These are phyloP conservation scores for Agrotis ipsilon DNA, from an alignment of 2,888 invertebrate species.

Conservation along the genomic window DNA sequence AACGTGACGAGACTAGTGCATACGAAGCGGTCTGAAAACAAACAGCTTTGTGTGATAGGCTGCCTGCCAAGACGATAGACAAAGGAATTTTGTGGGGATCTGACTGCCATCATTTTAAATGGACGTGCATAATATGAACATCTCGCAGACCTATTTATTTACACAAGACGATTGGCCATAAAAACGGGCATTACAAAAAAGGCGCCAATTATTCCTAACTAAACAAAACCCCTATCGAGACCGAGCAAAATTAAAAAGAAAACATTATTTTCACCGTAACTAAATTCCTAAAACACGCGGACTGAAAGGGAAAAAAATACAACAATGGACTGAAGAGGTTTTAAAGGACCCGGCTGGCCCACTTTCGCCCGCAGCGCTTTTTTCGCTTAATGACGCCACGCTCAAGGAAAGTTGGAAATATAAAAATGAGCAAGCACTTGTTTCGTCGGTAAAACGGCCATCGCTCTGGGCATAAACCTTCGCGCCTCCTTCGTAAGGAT, in stretches of 20 bases:
- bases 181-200: constrained; percentile 8
- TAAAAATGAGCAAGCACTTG: constrained; percentile 91
- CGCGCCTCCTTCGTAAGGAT: constrained; percentile 76
- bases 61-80: neutral
- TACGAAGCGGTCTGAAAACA: neutral
- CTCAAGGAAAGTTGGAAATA: constrained; percentile 86
- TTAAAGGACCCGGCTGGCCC: constrained; percentile 83
- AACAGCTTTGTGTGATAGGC: neutral
- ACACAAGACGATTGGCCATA: constrained; percentile 17
- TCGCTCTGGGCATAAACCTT: constrained; percentile 78
- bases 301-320: constrained; percentile 78
- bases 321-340: constrained; percentile 85
- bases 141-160: constrained; percentile 26
- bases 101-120: neutral
- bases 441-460: constrained; percentile 85
- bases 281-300: constrained; percentile 62
- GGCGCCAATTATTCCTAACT: constrained; percentile 34
- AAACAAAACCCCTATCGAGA: constrained; percentile 44
- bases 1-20: constrained; percentile 21
- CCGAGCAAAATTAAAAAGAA: constrained; percentile 50
- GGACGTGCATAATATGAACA: neutral
- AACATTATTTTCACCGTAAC: constrained; percentile 61
- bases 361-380: constrained; percentile 82
- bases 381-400: constrained; percentile 87
- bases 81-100: neutral